These are phyloP conservation scores for Disparrhopalites patrizii DNA, from an alignment of 2,888 invertebrate species.

Conservation along the genomic window DNA sequence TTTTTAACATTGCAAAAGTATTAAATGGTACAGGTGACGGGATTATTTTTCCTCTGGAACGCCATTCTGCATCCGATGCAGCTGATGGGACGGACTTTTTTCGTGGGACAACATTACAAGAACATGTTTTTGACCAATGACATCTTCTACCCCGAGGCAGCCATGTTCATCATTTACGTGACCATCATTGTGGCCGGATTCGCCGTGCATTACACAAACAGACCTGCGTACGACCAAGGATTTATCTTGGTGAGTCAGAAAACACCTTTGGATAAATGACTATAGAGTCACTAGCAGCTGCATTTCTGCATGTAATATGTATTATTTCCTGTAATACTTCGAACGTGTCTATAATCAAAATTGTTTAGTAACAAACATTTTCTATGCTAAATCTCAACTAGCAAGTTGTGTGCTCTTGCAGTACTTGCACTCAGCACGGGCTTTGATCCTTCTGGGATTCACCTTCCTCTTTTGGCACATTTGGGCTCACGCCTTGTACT, in stretches of 20 bases:
- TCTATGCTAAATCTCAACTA: background rate
- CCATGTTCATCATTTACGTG: slow-evolving; percentile 8
- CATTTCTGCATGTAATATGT: background rate
- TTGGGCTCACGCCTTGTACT: background rate
- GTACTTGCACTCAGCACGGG: slow-evolving; percentile 2
- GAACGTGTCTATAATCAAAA: background rate
- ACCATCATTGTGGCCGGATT: slow-evolving; percentile 6
- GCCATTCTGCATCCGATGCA: background rate
- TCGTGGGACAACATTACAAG: background rate
- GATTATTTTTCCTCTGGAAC: slow-evolving; percentile 2
- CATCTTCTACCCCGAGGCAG: slow-evolving; percentile 1
- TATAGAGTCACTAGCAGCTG: background rate
- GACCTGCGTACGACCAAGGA: background rate
- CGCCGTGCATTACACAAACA: slow-evolving; percentile 9
- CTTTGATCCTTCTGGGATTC: background rate
- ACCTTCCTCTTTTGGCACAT: background rate
- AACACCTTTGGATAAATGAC: background rate
- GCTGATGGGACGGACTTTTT: slow-evolving; percentile 4
- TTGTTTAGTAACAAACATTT: too few species aligned
- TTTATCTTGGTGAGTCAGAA: background rate
- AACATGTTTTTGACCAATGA: slow-evolving; percentile 7
- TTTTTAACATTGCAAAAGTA: too few species aligned
- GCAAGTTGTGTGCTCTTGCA: background rate
- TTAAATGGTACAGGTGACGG: too few species aligned
- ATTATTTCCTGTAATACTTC: too few species aligned